Base-by-base conservation (phyloP, 2,113 vertebrate genomes). In the Heterocephalus glaber region DNA sequence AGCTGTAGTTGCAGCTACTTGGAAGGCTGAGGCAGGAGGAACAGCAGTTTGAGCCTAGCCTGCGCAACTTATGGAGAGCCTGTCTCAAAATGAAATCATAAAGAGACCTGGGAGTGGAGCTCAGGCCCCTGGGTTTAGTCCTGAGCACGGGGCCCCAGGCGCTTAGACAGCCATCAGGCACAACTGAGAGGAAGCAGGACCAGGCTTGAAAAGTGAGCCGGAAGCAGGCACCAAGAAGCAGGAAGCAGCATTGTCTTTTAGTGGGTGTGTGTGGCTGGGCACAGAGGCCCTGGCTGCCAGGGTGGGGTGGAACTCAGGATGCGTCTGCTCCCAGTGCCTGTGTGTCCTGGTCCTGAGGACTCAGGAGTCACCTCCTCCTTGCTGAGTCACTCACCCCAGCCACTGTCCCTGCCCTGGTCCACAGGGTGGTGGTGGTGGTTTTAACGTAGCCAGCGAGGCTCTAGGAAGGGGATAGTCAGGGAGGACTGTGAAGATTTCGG, bases 151-250 rank as follows among this genome's bases (percentile, higher is more conserved):
- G 65, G 38, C 4, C 41, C 9, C 19, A 38, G 70, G 38, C 6
- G 41, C 41, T 74, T 44, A 44, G 24, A 41, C 13, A 1, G 76
- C 70, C 41, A 19, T 41, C 58, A 72, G 90, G 84, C 84, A 70
- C 41, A 85, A 82, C 74, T 68, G 70, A 84, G 88, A 89, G 41
- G 47, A 95, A 91, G 70, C 41, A 77, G 86, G 74, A n/a, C 56
- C 17, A 61, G 86, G 54, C 84, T 93, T 86, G 22, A 86, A 86
- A 90, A 92, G 80, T 30, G n/a, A 56, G 63, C 86, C 58, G 95
- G 97, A 97, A 97, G 70, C 35, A 33, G 94, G 85, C 4, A 0
- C 85, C 94, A 87, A 90, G 94, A 70, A 86, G 58, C 85, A 85
- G 96, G 95, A 96, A 90, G 88, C n/a, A 58, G 60, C 19, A 86